Conservation (phyloP, 2,888 invertebrate genomes). For the Agrypnus murinus region DNA sequence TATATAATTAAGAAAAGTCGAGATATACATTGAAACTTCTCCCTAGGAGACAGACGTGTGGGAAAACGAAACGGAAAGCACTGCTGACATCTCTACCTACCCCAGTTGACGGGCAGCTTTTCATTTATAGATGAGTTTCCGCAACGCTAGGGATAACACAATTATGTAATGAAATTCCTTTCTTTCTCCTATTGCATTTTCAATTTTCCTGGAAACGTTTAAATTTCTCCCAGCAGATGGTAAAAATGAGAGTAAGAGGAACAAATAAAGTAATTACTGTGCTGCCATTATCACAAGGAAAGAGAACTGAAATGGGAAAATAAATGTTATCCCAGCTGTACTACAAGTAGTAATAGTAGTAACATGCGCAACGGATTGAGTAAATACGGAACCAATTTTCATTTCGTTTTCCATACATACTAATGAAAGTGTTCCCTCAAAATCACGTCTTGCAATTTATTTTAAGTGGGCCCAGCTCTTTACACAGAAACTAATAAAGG, state of each 20-base stretch:
- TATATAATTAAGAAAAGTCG: conserved; percentile 20
- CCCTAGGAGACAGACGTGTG: conserved; percentile 6
- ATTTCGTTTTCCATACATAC: conserved; percentile 45
- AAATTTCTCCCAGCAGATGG: too few relatives aligned
- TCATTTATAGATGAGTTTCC: conserved; percentile 30
- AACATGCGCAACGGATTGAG: conserved; percentile 17
- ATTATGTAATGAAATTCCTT: conserved; percentile 19
- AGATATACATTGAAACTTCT: conserved; percentile 3
- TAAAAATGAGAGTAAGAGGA: too few relatives aligned
- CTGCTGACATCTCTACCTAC: conserved; percentile 29
- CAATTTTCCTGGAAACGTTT: too few relatives aligned
- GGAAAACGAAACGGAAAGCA: conserved; percentile 30
- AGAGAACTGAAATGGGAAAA: too few relatives aligned
- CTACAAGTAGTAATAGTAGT: too few relatives aligned
- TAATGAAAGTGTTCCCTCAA: conserved; percentile 42
- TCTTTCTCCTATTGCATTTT: neutral
- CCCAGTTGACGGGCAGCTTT: conserved; percentile 11
- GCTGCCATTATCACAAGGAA: too few relatives aligned
- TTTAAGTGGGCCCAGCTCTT: conserved; percentile 44
- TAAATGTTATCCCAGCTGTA: conserved; percentile 15
- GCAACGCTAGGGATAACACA: conserved; percentile 24
- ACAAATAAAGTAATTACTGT: too few relatives aligned
- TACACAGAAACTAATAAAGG: conserved; percentile 48
- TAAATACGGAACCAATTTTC: conserved; percentile 36
- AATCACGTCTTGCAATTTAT: conserved; percentile 45